Evolutionary conservation across 2,797 vertebrate genomes (phyloP).

Genomic region (Tauraco hartlaubi): DNA sequence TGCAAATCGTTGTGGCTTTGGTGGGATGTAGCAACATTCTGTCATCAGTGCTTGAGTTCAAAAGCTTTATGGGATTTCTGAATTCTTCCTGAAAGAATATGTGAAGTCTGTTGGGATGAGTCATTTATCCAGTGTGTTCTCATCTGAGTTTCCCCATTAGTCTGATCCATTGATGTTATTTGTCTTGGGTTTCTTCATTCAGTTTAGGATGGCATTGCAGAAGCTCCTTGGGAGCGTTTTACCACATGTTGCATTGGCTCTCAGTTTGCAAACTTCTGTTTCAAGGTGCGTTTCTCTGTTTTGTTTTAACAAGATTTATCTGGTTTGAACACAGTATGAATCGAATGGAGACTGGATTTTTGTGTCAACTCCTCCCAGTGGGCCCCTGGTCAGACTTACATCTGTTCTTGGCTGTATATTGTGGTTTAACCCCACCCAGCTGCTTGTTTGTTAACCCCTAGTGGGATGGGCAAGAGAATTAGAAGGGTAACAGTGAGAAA

Average conservation of each 20-base stretch:
- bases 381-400: not conserved
- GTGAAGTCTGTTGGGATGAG: not conserved
- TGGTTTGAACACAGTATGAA: not conserved
- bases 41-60: constrained; percentile 19
- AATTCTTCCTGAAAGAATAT: constrained; percentile 1
- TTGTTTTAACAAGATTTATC: not conserved
- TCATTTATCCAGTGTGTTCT: not conserved
- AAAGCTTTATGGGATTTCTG: constrained; percentile 7
- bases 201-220: not conserved
- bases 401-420: not conserved
- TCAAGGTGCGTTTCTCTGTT: not conserved
- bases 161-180: not conserved
- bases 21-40: not conserved
- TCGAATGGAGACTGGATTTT: not conserved
- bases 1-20: constrained; percentile 29
- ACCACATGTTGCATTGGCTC: not conserved
- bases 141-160: not conserved
- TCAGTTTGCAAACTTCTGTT: not conserved
- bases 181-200: not conserved
- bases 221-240: not conserved
- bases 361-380: not conserved
- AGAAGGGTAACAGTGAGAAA: too few species aligned
- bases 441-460: too few species aligned
- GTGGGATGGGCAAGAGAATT: too few species aligned
- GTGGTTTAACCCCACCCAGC: too few species aligned